phyloP scores from a whole-genome alignment of 2,888 invertebrate genomes.

The Agonum fuliginosum region DNA sequence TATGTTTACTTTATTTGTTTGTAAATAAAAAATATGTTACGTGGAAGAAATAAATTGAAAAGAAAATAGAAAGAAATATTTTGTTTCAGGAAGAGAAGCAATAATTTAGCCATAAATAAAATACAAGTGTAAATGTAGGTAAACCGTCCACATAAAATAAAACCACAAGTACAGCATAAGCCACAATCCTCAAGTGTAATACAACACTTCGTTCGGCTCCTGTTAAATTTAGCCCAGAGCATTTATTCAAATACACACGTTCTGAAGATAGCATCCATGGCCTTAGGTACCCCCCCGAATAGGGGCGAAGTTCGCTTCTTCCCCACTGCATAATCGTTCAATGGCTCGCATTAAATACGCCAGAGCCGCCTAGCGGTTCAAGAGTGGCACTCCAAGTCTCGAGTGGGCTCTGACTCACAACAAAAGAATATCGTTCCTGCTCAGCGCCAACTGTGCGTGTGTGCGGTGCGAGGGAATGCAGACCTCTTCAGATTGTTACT shows the following conservation, averaged over 20 bases:
- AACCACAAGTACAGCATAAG: slow-evolving; percentile 36
- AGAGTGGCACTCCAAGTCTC: slow-evolving; percentile 52
- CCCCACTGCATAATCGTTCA: slow-evolving; percentile 53
- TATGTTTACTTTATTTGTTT: no score
- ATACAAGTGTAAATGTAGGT: slow-evolving; percentile 22
- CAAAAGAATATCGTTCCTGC: slow-evolving; percentile 53
- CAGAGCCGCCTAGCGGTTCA: slow-evolving; percentile 58
- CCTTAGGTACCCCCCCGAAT: neutral
- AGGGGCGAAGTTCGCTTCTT: slow-evolving; percentile 31
- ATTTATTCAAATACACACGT: slow-evolving; percentile 65
- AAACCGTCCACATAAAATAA: slow-evolving; percentile 27
- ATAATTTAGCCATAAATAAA: slow-evolving; percentile 42
- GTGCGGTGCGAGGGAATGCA: slow-evolving; percentile 20
- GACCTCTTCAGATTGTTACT: slow-evolving; percentile 33
- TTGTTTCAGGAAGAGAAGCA: slow-evolving; percentile 18
- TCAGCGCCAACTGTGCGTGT: slow-evolving; percentile 21
- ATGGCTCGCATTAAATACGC: slow-evolving; percentile 58
- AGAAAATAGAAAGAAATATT: slow-evolving; percentile 36
- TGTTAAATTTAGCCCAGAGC: slow-evolving; percentile 66
- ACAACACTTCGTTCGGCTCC: slow-evolving; percentile 61
- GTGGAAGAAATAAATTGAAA: slow-evolving; percentile 35
- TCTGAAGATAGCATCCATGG: slow-evolving; percentile 14
- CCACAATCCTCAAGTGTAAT: slow-evolving; percentile 62
- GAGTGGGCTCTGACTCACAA: slow-evolving; percentile 58
- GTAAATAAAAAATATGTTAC: slow-evolving; percentile 31